Conservation (phyloP, 2,888 invertebrate genomes). For the Temnothorax unifasciatus region DNA sequence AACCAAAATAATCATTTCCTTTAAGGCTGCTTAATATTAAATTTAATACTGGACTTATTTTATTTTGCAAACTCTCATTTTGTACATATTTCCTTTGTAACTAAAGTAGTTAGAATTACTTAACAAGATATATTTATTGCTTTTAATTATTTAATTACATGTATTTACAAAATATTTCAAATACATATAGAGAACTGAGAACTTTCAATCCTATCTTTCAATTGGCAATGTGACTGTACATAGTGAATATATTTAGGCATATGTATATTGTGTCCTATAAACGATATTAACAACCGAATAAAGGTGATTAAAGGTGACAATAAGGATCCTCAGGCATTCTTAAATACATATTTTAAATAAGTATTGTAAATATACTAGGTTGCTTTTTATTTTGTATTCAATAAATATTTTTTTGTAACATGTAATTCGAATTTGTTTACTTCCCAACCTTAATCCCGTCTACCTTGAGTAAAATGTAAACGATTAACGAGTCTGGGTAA, state of each 20-base stretch:
- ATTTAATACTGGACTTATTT: slow-evolving; percentile 14
- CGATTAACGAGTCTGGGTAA: slow-evolving; percentile 6
- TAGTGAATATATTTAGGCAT: slow-evolving; percentile 12
- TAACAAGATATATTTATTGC: not conserved
- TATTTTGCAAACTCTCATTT: not conserved
- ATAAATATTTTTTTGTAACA: slow-evolving; percentile 81
- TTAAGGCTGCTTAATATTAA: slow-evolving; percentile 21
- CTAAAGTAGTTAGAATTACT: slow-evolving; percentile 24
- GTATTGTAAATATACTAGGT: slow-evolving; percentile 73
- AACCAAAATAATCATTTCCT: slow-evolving; percentile 3
- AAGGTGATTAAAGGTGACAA: slow-evolving; percentile 9
- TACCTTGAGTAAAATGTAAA: slow-evolving; percentile 14
- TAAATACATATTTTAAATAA: slow-evolving; percentile 51
- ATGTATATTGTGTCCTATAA: slow-evolving; percentile 17
- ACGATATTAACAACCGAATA: slow-evolving; percentile 23
- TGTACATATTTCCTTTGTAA: slow-evolving; percentile 14
- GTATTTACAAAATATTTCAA: slow-evolving; percentile 6
- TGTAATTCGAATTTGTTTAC: slow-evolving; percentile 80
- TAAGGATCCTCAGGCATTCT: slow-evolving; percentile 33
- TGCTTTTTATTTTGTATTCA: slow-evolving; percentile 81
- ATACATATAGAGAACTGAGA: slow-evolving; percentile 54
- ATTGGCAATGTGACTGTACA: slow-evolving; percentile 22
- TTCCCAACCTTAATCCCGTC: slow-evolving; percentile 76
- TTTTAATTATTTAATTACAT: slow-evolving; percentile 25
- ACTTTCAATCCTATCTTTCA: slow-evolving; percentile 60